Conservation (phyloP, 92 coral and sea anemone species). For the Galaxea fascicularis region DNA sequence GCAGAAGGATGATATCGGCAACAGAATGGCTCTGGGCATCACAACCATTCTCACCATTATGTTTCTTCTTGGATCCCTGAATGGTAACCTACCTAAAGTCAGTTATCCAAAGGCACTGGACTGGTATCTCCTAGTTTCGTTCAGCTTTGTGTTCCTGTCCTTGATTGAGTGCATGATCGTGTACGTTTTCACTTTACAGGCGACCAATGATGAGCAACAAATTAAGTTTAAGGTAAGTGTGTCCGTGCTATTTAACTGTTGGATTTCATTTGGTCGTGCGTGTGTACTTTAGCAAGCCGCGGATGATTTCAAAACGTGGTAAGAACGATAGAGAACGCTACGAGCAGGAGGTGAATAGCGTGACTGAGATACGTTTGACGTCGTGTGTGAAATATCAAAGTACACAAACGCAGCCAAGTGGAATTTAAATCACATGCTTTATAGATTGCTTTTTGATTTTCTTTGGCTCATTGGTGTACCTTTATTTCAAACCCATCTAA, state of each 20-base stretch:
- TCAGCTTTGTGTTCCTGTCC: conserved; percentile 22
- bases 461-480: too few relatives aligned
- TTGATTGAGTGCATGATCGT: background rate
- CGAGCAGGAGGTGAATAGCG: too few relatives aligned
- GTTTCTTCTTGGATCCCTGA: conserved; percentile 66
- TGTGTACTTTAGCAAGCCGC: too few relatives aligned
- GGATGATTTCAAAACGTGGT: too few relatives aligned
- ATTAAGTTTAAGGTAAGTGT: background rate
- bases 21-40: conserved; percentile 78
- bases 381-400: too few relatives aligned
- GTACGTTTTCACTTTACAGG: background rate
- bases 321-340: too few relatives aligned
- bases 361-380: too few relatives aligned
- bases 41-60: conserved; percentile 75
- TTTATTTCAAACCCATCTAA: too few relatives aligned
- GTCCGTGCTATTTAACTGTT: background rate
- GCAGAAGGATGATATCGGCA: conserved; percentile 72
- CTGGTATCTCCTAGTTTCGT: conserved; percentile 63
- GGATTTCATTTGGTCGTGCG: too few relatives aligned
- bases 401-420: too few relatives aligned
- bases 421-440: too few relatives aligned
- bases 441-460: too few relatives aligned
- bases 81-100: conserved; percentile 63
- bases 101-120: conserved; percentile 71
- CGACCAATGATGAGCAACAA: background rate